Evolutionary conservation across 64 coral and sea anemone genomes (phyloP).

Genomic region (Stylophora pistillata): DNA sequence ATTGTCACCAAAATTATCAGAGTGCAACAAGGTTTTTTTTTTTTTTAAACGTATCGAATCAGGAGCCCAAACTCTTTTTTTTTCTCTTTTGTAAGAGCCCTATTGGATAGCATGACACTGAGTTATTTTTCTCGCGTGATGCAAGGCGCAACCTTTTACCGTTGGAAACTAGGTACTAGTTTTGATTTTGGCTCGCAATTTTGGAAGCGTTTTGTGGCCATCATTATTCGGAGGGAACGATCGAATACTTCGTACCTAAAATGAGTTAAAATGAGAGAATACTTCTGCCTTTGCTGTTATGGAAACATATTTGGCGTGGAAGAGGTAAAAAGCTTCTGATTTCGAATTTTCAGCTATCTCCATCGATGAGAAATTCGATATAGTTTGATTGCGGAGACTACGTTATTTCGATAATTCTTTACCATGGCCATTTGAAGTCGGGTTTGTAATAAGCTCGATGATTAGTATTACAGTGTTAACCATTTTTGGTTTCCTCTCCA

Average conservation of each 20-base stretch:
- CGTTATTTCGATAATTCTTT: not conserved
- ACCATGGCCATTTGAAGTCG: not conserved
- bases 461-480: not conserved
- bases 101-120: too few relatives aligned
- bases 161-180: not conserved
- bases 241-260: not conserved
- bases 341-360: not conserved
- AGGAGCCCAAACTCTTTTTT: too few relatives aligned
- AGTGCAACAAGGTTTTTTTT: too few relatives aligned
- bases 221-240: not conserved
- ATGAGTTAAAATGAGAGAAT: conserved; percentile 36
- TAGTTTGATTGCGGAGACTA: not conserved
- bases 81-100: too few relatives aligned
- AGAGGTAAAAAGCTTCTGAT: not conserved
- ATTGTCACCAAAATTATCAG: too few relatives aligned
- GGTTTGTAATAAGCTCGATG: not conserved
- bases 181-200: too few relatives aligned
- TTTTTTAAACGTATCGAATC: too few relatives aligned
- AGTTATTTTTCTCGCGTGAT: too few relatives aligned
- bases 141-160: not conserved
- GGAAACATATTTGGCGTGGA: conserved; percentile 11
- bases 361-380: not conserved
- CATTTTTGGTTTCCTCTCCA: too few relatives aligned
- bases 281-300: conserved; percentile 30
- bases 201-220: not conserved